Evolutionary conservation across 2,888 invertebrate species (phyloP).

Genomic region (Epirrita christyi): DNA sequence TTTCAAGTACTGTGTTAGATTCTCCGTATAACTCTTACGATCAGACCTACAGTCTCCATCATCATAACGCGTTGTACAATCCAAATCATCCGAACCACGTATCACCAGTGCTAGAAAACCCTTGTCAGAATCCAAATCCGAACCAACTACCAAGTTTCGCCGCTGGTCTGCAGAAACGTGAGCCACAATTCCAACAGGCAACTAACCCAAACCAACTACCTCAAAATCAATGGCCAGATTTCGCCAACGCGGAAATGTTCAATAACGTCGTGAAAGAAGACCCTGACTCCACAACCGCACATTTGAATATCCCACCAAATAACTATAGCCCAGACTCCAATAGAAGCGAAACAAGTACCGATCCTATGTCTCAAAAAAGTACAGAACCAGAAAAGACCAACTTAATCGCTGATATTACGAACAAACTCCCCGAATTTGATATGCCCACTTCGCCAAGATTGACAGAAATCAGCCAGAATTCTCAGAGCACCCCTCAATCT

Average conservation of each 20-base stretch:
- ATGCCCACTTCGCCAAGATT: slow-evolving; percentile 76
- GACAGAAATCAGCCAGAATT: slow-evolving; percentile 75
- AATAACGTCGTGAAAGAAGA: slow-evolving; percentile 88
- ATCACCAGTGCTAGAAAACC: slow-evolving; percentile 75
- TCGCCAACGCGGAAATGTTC: slow-evolving; percentile 72
- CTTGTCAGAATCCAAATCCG: slow-evolving; percentile 67
- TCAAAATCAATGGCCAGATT: slow-evolving; percentile 78
- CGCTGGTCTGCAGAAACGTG: slow-evolving; percentile 72
- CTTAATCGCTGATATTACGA: slow-evolving; percentile 57
- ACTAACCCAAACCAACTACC: slow-evolving; percentile 51
- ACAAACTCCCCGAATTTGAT: slow-evolving; percentile 75
- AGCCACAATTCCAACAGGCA: slow-evolving; percentile 53
- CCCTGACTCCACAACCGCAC: slow-evolving; percentile 90
- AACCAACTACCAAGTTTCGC: slow-evolving; percentile 77
- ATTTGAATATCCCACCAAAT: slow-evolving; percentile 74
- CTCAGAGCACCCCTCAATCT: slow-evolving; percentile 70
- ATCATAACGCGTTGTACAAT: slow-evolving; percentile 86
- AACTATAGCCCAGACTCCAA: slow-evolving; percentile 82
- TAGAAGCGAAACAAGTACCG: slow-evolving; percentile 77
- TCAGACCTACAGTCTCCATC: slow-evolving; percentile 87
- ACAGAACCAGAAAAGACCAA: slow-evolving; percentile 65
- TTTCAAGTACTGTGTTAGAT: slow-evolving; percentile 93
- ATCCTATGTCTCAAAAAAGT: slow-evolving; percentile 61
- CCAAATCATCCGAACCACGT: slow-evolving; percentile 76
- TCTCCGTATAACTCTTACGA: slow-evolving; percentile 87